phyloP scores from a whole-genome alignment of 2,797 vertebrate species.

The Micropoecilia bifurca region DNA sequence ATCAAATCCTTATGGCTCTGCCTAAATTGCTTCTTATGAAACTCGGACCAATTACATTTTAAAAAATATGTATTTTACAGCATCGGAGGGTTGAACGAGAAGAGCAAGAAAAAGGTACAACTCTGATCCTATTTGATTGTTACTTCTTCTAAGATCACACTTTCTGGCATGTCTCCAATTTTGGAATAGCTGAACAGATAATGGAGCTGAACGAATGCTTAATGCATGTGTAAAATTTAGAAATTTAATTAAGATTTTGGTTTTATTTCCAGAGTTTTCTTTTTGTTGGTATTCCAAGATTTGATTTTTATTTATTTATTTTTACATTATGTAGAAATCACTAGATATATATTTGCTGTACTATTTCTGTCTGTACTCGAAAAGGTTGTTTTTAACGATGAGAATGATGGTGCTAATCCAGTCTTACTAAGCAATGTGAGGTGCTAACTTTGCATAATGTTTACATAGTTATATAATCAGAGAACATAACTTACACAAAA shows the following conservation, averaged over 20 bases:
- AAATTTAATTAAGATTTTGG: neutral
- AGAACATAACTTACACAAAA: neutral
- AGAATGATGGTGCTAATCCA: constrained; percentile 33
- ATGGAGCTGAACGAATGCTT: neutral
- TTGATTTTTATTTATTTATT: neutral
- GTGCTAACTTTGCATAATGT: constrained; percentile 11
- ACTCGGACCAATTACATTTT: constrained; percentile 31
- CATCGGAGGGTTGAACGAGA: neutral
- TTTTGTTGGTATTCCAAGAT: neutral
- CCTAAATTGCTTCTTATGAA: constrained; percentile 36
- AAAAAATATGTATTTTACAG: constrained; percentile 17
- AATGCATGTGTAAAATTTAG: neutral
- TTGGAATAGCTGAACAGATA: constrained; percentile 14
- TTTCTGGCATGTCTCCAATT: constrained; percentile 12
- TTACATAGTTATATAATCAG: constrained; percentile 32
- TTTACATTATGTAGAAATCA: neutral
- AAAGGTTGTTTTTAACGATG: constrained; percentile 26
- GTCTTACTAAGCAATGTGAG: constrained; percentile 30
- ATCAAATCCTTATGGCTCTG: constrained; percentile 19
- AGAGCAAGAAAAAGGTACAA: constrained; percentile 23
- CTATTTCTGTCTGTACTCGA: neutral
- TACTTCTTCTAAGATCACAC: constrained; percentile 33
- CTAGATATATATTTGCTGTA: neutral
- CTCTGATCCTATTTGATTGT: constrained; percentile 34
- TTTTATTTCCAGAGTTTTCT: neutral